Base-by-base conservation (phyloP, 2,797 vertebrate genomes). In the Liparis tanakae region DNA sequence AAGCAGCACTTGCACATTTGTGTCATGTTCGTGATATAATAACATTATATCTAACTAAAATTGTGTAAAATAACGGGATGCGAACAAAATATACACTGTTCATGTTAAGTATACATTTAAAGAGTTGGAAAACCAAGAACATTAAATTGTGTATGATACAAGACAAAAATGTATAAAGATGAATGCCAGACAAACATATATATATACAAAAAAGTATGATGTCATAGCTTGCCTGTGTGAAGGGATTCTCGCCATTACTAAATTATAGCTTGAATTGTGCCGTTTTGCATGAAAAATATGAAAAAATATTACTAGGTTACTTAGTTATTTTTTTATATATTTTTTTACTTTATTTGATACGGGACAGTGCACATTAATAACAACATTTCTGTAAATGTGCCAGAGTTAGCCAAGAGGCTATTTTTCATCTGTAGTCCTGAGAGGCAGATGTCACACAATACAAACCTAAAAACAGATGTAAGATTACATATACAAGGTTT, bases 1-100 rank as follows among this genome's bases (percentile, higher is more conserved):
- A 60, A 65, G 60, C 12, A 25, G 50, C 6, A 20, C 10, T 51
- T 46, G 20, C 15, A 65, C 15, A n/a, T 72, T 60, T 53, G 13
- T 62, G 20, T 41, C 30, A 54, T 51, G 41, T n/a, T 39, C 34
- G 7, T 34, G 34, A 36, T 46, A 15, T 78, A 6, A 20, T 39
- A 15, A 41, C 6, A 59, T 67, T 39, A 8, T 6, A 51, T 34
- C 25, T 22, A 63, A 50, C 8, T 4, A 18, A 63, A 53, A 3
- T 8, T 10, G 51, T 39, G 67, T 20, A 61, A 17, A 67, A 43
- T 1, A 56, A 18, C 15, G 39, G 12, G 9, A 48, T 39, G n/a
- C 1, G 39, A 37, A 46, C 30, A 3, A 37, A 18, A 65, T 41
- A 22, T 6, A 53, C 10, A 25, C 5, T 14, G 7, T 30, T 53